phyloP scores from a whole-genome alignment of 2,888 invertebrate genomes.

The Drosophila recens region DNA sequence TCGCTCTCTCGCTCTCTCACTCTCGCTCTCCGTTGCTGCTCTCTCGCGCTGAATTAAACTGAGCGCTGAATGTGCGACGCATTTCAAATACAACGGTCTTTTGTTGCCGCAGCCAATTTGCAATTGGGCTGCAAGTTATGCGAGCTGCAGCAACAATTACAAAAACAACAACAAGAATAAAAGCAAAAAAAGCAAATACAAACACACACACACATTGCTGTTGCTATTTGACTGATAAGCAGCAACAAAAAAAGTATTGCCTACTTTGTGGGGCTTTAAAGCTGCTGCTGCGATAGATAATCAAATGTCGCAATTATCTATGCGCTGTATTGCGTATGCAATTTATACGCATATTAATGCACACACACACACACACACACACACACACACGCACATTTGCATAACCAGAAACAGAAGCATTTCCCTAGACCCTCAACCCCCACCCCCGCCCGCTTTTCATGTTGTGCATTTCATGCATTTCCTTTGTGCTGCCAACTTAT shows the following conservation, averaged over 20 bases:
- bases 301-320: slow-evolving; percentile 70
- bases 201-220: slow-evolving; percentile 18
- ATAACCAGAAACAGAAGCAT: slow-evolving; percentile 48
- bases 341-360: slow-evolving; percentile 53
- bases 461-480: slow-evolving; percentile 76
- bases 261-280: slow-evolving; percentile 68
- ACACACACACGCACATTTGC: slow-evolving; percentile 43
- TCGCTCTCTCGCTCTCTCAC: slow-evolving; percentile 4
- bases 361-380: slow-evolving; percentile 19
- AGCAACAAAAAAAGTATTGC: slow-evolving; percentile 50
- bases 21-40: slow-evolving; percentile 18
- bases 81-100: slow-evolving; percentile 69
- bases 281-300: slow-evolving; percentile 64
- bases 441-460: slow-evolving; percentile 49
- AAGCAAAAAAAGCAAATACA: slow-evolving; percentile 13
- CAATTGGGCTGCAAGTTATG: slow-evolving; percentile 38
- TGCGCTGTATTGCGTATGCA: slow-evolving; percentile 54
- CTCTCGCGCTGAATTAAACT: slow-evolving; percentile 59
- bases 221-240: slow-evolving; percentile 40
- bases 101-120: slow-evolving; percentile 39
- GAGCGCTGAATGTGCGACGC: slow-evolving; percentile 61
- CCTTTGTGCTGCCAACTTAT: slow-evolving; percentile 79
- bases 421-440: slow-evolving; percentile 35
- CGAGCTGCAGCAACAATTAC: slow-evolving; percentile 48
- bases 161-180: slow-evolving; percentile 23